Percentiles rank a stretch among this genome's conserved stretches.
These are phyloP conservation scores for Melanostoma mellinum DNA, from an alignment of 2,888 invertebrate genomes.

Conservation along the genomic window DNA sequence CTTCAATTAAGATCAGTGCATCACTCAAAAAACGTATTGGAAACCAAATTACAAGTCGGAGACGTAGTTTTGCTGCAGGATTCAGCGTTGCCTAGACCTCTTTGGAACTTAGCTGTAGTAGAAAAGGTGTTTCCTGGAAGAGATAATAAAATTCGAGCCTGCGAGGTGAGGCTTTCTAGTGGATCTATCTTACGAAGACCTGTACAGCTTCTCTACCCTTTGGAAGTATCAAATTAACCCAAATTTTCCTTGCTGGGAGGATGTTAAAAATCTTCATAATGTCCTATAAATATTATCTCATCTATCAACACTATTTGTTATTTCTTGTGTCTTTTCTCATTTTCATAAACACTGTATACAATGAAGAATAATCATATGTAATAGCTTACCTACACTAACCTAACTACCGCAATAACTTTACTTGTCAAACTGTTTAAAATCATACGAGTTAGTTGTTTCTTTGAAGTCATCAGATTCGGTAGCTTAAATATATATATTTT, in stretches of 20 bases:
- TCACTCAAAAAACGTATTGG: conserved; percentile 13
- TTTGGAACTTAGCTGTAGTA: conserved; percentile 55
- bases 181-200: conserved; percentile 45
- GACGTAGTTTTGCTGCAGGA: conserved; percentile 58
- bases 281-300: background rate
- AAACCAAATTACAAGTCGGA: conserved; percentile 20
- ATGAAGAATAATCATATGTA: no score
- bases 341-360: no score
- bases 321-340: no score
- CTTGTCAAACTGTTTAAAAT: no score
- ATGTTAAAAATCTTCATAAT: conserved; percentile 25
- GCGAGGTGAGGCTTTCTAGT: conserved; percentile 45
- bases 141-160: conserved; percentile 53
- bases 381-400: no score
- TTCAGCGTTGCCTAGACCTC: conserved; percentile 42
- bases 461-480: no score
- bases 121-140: conserved; percentile 51
- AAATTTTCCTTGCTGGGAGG: conserved; percentile 18
- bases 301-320: conserved; percentile 1
- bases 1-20: conserved; percentile 38
- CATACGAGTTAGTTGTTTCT: no score
- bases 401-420: no score
- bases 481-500: no score
- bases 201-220: conserved; percentile 52
- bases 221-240: conserved; percentile 15